Evolutionary conservation across 1,140 invertebrate species (phyloP), one percentile per base, ranked within the genome.

Genomic region (Tetragnatha versicolor): DNA sequence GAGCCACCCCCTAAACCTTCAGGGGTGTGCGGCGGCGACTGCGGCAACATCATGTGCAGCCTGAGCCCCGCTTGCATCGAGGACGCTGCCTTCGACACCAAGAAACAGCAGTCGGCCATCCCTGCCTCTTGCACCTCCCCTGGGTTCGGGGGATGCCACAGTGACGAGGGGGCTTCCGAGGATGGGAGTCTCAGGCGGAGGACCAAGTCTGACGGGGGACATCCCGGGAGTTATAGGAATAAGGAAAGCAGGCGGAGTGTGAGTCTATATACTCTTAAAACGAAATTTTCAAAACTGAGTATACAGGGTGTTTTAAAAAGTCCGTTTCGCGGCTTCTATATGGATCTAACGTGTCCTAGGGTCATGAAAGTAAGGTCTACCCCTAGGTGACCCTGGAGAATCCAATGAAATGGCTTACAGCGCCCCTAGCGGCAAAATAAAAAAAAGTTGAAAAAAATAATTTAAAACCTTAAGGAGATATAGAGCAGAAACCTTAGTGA

Each of bases 31-130:
- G 49, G 65, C 1, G 76, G 76, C 0, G 65, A 79, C 14, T 79
- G 76, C n/a, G 76, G 76, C 5, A 79, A 79, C 27, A 79, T 79
- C 27, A 79, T 79, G 76, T 79, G 76, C 31, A 69, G 76, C 10
- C 39, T 79, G 3, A 79, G 63, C 6, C 76, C 76, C 9, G 76
- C 53, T 14, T 60, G 65, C n/a, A 58, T 79, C 3, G 76, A 79
- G 1, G 76, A 77, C 14, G 31, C 9, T 14, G 65, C 66, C 33
- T 47, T 65, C 3, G 72, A 75, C 6, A 10, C n/a, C 0, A 63
- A 47, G 5, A 63, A 61, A 17, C 49, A n/a, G n/a, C 49, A 7
- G 29, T 14, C 27, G n/a, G 14, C 6, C n/a, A n/a, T n/a, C n/a
- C n/a, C n/a, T n/a, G n/a, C n/a, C 5, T 31, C 27, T 33, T 53